Base-by-base conservation (phyloP, 2,888 invertebrate species). In the Capitulum mitella region DNA sequence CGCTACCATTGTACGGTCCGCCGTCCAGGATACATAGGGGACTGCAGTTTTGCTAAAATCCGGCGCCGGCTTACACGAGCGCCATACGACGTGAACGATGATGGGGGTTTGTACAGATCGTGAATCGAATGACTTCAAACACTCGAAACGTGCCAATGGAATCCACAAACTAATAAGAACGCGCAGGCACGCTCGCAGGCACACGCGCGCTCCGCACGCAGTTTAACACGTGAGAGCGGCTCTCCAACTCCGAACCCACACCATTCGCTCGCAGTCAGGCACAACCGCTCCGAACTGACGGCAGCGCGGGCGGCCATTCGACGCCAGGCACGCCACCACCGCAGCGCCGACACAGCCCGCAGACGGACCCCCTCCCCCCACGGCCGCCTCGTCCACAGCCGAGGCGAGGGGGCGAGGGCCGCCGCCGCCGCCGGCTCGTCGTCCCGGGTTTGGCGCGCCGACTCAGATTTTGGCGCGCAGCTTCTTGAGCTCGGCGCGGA, bases 401-500 rank as follows among this genome's bases (percentile, higher is more conserved):
- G 43, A 46, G 46, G 46, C 14, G 10, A 10, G 46, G 46, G 46
- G 14, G 46, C 46, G 46, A 46, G 46, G 10, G 6, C 19, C 51
- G 51, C 51, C 8, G 51, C 51, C 51, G 51, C 14, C 19, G 3
- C 19, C n/a, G n/a, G n/a, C n/a, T n/a, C n/a, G n/a, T n/a, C n/a
- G n/a, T n/a, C n/a, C n/a, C n/a, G n/a, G n/a, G n/a, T n/a, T n/a
- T n/a, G n/a, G n/a, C n/a, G n/a, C 43, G 5, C 43, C 43, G 43
- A 43, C 43, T 40, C 78, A 76, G 19, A 82, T 37, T 46, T 81
- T 80, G 22, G 76, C 76, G 34, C 81, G 79, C 12, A 82, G 79
- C 29, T 79, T 78, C 14, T 79, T 78, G 82, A 96, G 93, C 89
- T 95, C 95, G 87, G 94, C 93, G 85, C 95, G 94, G 89, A 98